Evolutionary conservation across 2,113 vertebrate species (phyloP), one percentile per base, ranked within the genome.

Genomic region (Peromyscus maniculatus): DNA sequence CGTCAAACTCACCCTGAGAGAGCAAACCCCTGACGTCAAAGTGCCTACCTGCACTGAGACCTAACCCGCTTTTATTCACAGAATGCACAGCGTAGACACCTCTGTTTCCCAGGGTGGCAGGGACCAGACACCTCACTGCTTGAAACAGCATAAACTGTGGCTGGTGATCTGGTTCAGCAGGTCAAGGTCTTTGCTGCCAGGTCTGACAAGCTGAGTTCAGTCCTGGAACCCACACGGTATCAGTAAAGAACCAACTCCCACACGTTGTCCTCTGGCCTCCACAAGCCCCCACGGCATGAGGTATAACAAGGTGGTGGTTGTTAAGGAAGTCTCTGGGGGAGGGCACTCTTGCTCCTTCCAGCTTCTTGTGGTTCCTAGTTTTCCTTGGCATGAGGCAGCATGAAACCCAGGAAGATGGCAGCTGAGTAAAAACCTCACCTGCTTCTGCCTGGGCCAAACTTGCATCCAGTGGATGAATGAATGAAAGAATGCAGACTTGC

Each of bases 51-150:
- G 26, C 26, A 17, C 49, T 24, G 59, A 78, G 17, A 26, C 74
- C 64, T 59, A 13, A 9, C 24, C 43, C 46, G n/a, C 17, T 77
- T 7, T 36, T 46, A 64, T 12, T 62, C 39, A 28, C 3, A 74
- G 80, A 49, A 6, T 11, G 55, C 4, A 19, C 43, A 72, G 8
- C 15, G 5, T 0, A 0, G 46, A 31, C 26, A 1, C 8, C 8
- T 49, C 26, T 33, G 15, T 28, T 80, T 67, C 46, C 87, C 28
- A 3, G 24, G 22, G 67, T 5, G 31, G 1, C 49, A 10, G 64
- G 7, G 1, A 46, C n/a, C 28, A 78, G 31, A 78, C n/a, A 24
- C 24, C 2, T 4, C 36, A 26, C 71, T 5, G 17, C 77, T 84
- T 69, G 55, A 79, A 77, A 16, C 49, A 43, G 52, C 3, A 24